Evolutionary conservation across 2,113 vertebrate genomes (phyloP).

Genomic region (Mastomys natalensis): DNA sequence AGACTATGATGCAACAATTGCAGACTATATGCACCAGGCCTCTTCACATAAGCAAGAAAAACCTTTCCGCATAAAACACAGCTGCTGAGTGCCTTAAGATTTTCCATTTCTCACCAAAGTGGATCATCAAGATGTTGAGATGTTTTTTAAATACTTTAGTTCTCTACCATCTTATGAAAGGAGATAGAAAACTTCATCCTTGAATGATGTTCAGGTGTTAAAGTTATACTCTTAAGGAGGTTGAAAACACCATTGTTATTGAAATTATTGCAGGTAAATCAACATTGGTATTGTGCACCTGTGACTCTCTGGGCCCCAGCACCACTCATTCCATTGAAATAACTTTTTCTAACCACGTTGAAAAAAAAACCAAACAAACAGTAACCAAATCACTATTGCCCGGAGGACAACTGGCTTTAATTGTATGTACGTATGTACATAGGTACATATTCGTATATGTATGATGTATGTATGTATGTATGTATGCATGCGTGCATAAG

Average conservation of each 20-base stretch:
- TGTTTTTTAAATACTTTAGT: constrained; percentile 1
- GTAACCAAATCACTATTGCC: background rate
- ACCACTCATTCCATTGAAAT: background rate
- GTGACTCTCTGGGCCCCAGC: background rate
- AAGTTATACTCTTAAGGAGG: background rate
- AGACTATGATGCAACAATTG: background rate
- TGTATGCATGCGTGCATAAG: background rate
- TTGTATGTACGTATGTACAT: background rate
- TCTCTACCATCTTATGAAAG: constrained; percentile 25
- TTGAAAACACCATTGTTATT: background rate
- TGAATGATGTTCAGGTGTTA: constrained; percentile 11
- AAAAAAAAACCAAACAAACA: background rate
- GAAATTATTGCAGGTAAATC: background rate
- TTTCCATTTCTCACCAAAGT: constrained; percentile 6
- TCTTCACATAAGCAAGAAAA: background rate
- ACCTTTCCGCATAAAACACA: background rate
- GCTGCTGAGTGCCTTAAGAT: background rate
- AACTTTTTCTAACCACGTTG: background rate
- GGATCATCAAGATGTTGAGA: constrained; percentile 6
- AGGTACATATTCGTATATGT: too few relatives aligned
- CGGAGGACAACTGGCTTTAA: background rate
- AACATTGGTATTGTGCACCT: background rate
- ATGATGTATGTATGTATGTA: too few relatives aligned
- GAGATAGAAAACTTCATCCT: background rate
- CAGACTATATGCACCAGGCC: background rate